phyloP scores from a whole-genome alignment of 2,888 invertebrate species.

The Furcula furcula region DNA sequence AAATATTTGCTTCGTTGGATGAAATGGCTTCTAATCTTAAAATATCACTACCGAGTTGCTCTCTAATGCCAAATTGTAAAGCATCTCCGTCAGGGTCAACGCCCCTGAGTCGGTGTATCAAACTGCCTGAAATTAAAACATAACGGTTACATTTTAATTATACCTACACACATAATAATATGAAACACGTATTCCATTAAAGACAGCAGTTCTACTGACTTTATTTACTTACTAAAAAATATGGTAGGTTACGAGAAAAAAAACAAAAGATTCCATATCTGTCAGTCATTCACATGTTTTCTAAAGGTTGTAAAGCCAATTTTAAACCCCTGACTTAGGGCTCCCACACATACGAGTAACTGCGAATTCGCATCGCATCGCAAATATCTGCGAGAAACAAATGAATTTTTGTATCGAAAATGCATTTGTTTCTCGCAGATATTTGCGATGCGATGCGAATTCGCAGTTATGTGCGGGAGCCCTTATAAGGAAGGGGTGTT shows the following conservation, averaged over 20 bases:
- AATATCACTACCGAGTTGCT: constrained; percentile 90
- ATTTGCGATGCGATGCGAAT: no score
- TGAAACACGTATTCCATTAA: neutral
- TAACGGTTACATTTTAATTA: constrained; percentile 25
- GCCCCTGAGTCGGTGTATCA: constrained; percentile 91
- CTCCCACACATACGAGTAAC: no score
- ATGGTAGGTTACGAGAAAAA: neutral
- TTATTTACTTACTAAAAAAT: neutral
- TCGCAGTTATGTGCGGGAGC: no score
- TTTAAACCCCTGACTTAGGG: no score
- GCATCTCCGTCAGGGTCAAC: constrained; percentile 93
- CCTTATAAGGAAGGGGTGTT: no score
- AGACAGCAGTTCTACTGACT: neutral
- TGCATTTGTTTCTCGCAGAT: no score
- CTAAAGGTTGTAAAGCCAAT: no score
- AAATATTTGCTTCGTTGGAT: constrained; percentile 92
- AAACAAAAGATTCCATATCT: no score
- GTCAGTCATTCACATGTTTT: no score
- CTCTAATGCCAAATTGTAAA: constrained; percentile 90
- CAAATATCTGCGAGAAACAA: no score
- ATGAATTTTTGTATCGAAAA: no score
- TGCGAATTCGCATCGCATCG: no score
- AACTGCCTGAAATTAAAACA: constrained; percentile 84
- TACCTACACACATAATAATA: constrained; percentile 2
- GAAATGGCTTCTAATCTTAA: constrained; percentile 91